Base-by-base conservation (phyloP, 2,888 invertebrate genomes). In the Ecliptopera silaceata region DNA sequence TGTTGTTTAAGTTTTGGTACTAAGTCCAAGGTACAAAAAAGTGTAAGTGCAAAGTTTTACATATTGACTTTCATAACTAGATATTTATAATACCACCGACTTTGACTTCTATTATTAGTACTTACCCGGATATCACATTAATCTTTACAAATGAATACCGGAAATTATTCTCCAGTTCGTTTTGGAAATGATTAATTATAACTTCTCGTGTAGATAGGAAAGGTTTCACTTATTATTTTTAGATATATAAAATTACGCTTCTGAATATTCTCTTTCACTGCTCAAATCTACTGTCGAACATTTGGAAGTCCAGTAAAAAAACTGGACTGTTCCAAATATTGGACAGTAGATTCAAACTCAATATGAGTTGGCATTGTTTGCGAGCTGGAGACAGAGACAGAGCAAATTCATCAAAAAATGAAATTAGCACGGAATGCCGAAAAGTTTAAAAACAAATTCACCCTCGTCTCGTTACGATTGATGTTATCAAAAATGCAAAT, bases 401-500 rank as follows among this genome's bases (percentile, higher is more conserved):
- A 43, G 52, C 49, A 59, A 57, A 64, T 53, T 61, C 54, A 46
- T 55, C 52, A 56, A 48, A 61, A 60, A 63, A 63, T 34, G 29
- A 43, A 61, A 64, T 64, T 61, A 58, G 43, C 51, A 46, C 22
- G 43, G 18, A 57, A 48, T 47, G 55, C n/a, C 39, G 59, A 62
- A 66, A 64, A 55, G 61, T 49, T 38, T 43, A 52, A 66, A 58
- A 60, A 57, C 55, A 68, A 69, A 68, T 61, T 56, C 50, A 15
- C 10, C 51, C 56, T 59, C 65, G 58, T 61, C 66, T 56, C 73
- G 75, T 78, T 73, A 77, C 71, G 64, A 72, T 72, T 74, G 74
- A 69, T 66, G 81, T 82, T 81, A 84, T 84, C 84, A 83, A 84
- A 82, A 80, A 84, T 84, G 82, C 74, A 82, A 83, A 84, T 83